Percentiles rank a stretch among this genome's conserved stretches.
Evolutionary conservation across 2,888 invertebrate species (phyloP).

Genomic region (Agriopis marginaria): DNA sequence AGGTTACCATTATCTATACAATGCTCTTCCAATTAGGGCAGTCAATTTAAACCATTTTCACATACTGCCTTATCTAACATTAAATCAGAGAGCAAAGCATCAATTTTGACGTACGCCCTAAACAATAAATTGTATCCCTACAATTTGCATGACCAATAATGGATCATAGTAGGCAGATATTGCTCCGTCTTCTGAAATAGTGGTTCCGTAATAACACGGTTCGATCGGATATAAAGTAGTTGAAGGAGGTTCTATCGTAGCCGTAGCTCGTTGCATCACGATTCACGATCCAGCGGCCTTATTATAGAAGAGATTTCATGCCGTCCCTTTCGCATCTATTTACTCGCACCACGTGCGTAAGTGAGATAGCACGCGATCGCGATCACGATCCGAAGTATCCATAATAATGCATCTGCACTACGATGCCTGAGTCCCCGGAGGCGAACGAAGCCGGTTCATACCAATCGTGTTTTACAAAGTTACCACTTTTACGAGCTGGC

Average conservation of each 20-base stretch:
- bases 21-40: background rate
- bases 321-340: no score
- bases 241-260: conserved; percentile 1
- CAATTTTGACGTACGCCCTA: conserved; percentile 17
- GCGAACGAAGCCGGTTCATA: conserved; percentile 13
- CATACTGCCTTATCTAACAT: background rate
- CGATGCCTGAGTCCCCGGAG: background rate
- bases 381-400: no score
- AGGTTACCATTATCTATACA: background rate
- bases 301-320: no score
- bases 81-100: background rate
- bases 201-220: conserved; percentile 33
- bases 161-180: conserved; percentile 34
- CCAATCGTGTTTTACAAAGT: conserved; percentile 18
- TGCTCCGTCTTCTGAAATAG: conserved; percentile 26
- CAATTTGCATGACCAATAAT: conserved; percentile 39
- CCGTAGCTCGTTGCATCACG: conserved; percentile 22
- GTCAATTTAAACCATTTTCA: conserved; percentile 12
- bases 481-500: background rate
- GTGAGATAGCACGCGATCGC: no score
- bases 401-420: no score
- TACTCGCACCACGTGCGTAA: no score
- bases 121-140: conserved; percentile 23
- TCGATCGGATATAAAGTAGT: conserved; percentile 26
- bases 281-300: conserved; percentile 22